phyloP scores from a whole-genome alignment of 2,888 invertebrate species.

The Tiliacea aurago region DNA sequence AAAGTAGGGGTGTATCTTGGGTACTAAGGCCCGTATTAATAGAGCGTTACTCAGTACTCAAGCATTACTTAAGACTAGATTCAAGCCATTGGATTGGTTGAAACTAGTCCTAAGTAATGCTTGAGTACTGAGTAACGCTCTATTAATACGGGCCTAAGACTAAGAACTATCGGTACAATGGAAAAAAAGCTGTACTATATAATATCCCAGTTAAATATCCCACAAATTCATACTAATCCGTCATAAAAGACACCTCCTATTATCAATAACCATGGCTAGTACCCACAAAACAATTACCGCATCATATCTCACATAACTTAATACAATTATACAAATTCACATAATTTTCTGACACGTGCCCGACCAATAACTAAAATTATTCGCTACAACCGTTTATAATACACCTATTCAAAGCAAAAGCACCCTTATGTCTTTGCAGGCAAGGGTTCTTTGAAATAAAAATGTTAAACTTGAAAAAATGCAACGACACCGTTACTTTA shows the following conservation, averaged over 20 bases:
- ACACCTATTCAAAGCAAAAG: not conserved
- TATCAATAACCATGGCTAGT: conserved; percentile 15
- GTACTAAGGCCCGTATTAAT: too few relatives aligned
- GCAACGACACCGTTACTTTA: not conserved
- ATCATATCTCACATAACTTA: conserved; percentile 50
- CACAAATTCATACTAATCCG: conserved; percentile 5
- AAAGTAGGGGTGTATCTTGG: not conserved
- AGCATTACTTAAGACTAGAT: too few relatives aligned
- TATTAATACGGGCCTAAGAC: too few relatives aligned
- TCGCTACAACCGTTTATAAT: not conserved
- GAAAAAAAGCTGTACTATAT: not conserved
- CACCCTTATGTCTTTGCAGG: fast-evolving
- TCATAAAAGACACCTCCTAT: conserved; percentile 2
- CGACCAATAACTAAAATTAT: conserved; percentile 61
- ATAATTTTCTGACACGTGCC: conserved; percentile 63
- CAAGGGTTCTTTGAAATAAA: not conserved
- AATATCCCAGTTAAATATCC: not conserved
- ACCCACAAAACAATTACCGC: conserved; percentile 41
- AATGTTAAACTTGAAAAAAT: not conserved
- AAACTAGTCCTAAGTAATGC: too few relatives aligned
- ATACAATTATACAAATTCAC: conserved; percentile 65
- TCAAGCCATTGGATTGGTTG: too few relatives aligned
- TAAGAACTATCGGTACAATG: not conserved
- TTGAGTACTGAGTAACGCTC: too few relatives aligned
- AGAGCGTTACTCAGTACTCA: too few relatives aligned